These are phyloP conservation scores for Pheucticus melanocephalus DNA, from an alignment of 2,113 vertebrate species.

Conservation along the genomic window DNA sequence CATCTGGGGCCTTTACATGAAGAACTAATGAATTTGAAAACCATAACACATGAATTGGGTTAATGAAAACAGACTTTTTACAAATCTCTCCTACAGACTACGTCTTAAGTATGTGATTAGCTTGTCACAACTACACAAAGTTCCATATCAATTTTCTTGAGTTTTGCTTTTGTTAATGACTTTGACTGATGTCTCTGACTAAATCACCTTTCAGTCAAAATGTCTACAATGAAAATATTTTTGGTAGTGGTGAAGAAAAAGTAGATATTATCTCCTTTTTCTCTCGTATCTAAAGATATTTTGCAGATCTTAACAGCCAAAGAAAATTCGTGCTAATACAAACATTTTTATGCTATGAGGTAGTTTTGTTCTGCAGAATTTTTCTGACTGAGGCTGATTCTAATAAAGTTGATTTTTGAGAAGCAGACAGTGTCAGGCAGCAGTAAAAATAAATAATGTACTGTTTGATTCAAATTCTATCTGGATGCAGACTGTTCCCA, in stretches of 20 bases:
- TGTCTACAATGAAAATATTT: not conserved
- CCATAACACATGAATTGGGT: not conserved
- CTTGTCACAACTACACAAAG: not conserved
- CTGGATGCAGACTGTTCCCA: constrained; percentile 40
- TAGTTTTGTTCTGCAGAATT: constrained; percentile 13
- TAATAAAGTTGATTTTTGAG: constrained; percentile 49
- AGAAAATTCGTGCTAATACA: not conserved
- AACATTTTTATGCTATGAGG: constrained; percentile 33
- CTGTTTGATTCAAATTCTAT: constrained; percentile 29
- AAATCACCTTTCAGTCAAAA: not conserved
- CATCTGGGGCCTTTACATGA: not conserved
- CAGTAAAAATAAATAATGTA: constrained; percentile 40
- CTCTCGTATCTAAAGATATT: not conserved
- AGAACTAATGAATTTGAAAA: not conserved
- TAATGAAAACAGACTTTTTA: not conserved
- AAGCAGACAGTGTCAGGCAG: constrained; percentile 34
- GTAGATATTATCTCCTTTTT: not conserved
- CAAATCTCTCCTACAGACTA: not conserved
- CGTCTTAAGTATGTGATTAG: not conserved
- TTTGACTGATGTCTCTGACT: not conserved
- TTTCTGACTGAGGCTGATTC: constrained; percentile 37
- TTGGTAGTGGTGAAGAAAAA: not conserved
- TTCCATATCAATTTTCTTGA: not conserved
- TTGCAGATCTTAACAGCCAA: not conserved
- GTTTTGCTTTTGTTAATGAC: not conserved